Conservation (phyloP, 2,113 vertebrate genomes). For the Genyomyrus donnyi region DNA sequence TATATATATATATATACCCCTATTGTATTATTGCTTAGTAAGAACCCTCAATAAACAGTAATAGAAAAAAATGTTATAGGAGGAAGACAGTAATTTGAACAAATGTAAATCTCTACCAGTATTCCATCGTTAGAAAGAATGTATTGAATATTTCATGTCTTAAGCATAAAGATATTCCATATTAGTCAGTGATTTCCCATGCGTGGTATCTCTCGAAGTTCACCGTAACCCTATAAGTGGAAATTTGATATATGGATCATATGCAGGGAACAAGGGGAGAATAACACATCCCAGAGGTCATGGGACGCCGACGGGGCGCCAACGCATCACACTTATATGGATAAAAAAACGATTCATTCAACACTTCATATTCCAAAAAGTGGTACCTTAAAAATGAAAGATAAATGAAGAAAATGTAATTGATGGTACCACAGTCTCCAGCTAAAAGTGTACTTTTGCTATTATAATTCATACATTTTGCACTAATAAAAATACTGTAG, state of each 20-base stretch:
- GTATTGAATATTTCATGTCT: neutral
- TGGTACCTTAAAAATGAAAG: neutral
- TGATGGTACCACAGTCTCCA: neutral
- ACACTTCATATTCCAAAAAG: neutral
- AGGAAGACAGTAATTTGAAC: neutral
- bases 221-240: neutral
- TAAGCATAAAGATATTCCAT: neutral
- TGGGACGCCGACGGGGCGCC: no score
- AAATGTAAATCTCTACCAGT: neutral
- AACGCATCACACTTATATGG: neutral
- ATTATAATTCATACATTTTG: neutral
- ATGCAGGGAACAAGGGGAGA: neutral
- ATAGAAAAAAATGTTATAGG: neutral
- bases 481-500: neutral
- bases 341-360: neutral
- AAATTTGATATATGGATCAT: neutral
- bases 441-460: neutral
- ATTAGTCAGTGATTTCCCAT: neutral
- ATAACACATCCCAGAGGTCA: neutral
- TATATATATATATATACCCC: neutral
- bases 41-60: neutral
- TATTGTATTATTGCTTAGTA: neutral
- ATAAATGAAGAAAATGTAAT: neutral
- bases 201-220: neutral
- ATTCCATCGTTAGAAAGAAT: neutral